These are phyloP conservation scores for Drosophila pseudotakahashii DNA, from an alignment of 2,888 invertebrate genomes.

Conservation along the genomic window DNA sequence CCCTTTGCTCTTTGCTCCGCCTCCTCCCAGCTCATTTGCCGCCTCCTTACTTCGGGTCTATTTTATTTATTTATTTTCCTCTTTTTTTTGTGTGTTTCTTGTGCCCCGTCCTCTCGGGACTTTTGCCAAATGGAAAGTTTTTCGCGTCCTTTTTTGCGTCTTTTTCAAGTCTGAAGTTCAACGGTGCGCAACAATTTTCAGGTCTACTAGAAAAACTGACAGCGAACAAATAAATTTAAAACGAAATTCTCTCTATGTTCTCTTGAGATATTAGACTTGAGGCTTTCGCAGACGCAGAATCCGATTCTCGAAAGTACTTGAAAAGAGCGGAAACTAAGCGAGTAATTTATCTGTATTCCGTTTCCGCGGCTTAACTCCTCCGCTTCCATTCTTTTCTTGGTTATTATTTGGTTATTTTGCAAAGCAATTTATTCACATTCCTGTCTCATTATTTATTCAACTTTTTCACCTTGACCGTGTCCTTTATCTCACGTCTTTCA, in stretches of 20 bases:
- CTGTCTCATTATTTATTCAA: constrained; percentile 45
- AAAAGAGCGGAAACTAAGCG: neutral
- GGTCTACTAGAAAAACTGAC: constrained; percentile 54
- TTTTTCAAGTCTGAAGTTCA: constrained; percentile 59
- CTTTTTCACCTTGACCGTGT: constrained; percentile 42
- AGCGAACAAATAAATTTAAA: constrained; percentile 43
- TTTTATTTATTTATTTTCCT: constrained; percentile 35
- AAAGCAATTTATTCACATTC: constrained; percentile 34
- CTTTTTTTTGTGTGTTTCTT: constrained; percentile 1
- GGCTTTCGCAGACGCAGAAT: constrained; percentile 20
- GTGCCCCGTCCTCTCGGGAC: constrained; percentile 37
- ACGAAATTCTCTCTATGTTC: constrained; percentile 38
- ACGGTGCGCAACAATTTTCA: constrained; percentile 71
- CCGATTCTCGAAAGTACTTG: constrained; percentile 12
- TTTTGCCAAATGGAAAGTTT: constrained; percentile 68
- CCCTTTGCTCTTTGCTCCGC: constrained; percentile 18
- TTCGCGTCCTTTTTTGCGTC: constrained; percentile 55
- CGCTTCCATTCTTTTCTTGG: constrained; percentile 5
- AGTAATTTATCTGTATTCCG: constrained; percentile 8
- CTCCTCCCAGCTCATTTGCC: constrained; percentile 35
- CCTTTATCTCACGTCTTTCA: constrained; percentile 19
- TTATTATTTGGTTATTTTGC: constrained; percentile 17
- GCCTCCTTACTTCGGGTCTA: constrained; percentile 32
- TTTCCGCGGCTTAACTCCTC: constrained; percentile 4
- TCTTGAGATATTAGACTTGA: constrained; percentile 8